Conservation (phyloP, 2,113 vertebrate species). For the Pollachius pollachius region DNA sequence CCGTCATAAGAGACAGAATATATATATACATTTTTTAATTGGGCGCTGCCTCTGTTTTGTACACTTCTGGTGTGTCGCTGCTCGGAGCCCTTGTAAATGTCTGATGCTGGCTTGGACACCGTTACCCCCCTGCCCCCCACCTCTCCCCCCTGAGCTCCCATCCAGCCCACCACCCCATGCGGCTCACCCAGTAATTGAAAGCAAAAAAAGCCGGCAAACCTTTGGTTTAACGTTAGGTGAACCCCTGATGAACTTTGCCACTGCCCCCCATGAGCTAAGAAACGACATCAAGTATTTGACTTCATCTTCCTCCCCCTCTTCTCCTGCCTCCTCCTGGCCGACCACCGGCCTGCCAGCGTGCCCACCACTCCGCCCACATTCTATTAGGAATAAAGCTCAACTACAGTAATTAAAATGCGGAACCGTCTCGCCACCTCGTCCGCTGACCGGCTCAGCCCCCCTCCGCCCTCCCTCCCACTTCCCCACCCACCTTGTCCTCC, state of each 20-base stretch:
- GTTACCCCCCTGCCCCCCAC: not conserved
- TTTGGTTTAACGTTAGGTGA: slow-evolving; percentile 25
- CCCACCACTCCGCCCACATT: not conserved
- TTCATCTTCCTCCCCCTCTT: no score
- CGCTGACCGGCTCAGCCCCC: not conserved
- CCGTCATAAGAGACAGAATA: no score
- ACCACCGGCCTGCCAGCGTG: slow-evolving; percentile 17
- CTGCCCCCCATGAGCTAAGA: slow-evolving; percentile 4
- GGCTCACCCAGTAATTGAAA: slow-evolving; percentile 52
- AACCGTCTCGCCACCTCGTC: no score
- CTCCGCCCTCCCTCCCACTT: slow-evolving; percentile 4
- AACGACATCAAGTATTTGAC: no score
- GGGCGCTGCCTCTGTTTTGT: no score
- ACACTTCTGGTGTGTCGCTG: no score
- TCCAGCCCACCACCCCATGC: not conserved
- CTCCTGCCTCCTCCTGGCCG: not conserved
- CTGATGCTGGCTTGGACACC: not conserved
- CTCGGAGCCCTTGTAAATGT: no score
- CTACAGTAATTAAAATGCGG: no score
- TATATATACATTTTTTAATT: no score
- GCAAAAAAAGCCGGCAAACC: slow-evolving; percentile 49
- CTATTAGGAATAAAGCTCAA: no score
- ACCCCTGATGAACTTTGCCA: slow-evolving; percentile 35
- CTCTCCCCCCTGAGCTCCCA: no score
- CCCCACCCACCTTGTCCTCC: slow-evolving; percentile 38